A percentile compares a stretch with the other conserved stretches of the same genome.
phyloP scores from a whole-genome alignment of 2,113 vertebrate genomes.

The Capreolus pygargus region DNA sequence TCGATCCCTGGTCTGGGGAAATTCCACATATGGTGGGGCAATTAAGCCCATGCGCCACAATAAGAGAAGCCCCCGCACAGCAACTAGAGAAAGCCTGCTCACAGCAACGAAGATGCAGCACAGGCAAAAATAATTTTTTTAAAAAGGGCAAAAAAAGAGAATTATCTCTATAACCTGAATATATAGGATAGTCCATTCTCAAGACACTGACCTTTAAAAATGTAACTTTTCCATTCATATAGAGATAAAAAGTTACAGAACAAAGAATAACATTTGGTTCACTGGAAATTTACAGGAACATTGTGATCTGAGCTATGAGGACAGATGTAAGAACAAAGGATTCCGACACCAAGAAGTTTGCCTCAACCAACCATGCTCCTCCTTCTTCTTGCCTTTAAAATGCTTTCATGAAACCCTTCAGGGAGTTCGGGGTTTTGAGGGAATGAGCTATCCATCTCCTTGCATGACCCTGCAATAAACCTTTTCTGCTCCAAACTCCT shows the following conservation, averaged over 20 bases:
- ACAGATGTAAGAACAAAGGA: background rate
- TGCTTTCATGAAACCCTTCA: background rate
- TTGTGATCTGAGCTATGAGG: background rate
- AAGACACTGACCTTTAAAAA: background rate
- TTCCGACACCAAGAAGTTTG: background rate
- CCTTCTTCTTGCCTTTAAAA: background rate
- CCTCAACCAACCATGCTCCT: background rate
- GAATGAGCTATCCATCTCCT: background rate
- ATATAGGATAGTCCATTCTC: background rate
- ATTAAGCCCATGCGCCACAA: fast-evolving
- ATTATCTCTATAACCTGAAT: background rate
- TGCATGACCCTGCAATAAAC: background rate
- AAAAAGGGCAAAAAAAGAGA: background rate
- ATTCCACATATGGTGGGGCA: background rate
- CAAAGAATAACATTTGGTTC: background rate
- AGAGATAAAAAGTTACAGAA: background rate
- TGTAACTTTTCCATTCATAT: background rate
- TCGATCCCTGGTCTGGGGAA: background rate
- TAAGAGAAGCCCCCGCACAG: background rate
- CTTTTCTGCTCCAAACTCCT: background rate
- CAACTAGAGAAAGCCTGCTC: background rate
- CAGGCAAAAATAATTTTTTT: background rate
- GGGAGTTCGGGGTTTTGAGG: background rate
- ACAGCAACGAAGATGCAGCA: background rate
- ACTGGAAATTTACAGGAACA: background rate